Evolutionary conservation across 2,113 vertebrate species (phyloP).

Genomic region (Ailuropoda melanoleuca): DNA sequence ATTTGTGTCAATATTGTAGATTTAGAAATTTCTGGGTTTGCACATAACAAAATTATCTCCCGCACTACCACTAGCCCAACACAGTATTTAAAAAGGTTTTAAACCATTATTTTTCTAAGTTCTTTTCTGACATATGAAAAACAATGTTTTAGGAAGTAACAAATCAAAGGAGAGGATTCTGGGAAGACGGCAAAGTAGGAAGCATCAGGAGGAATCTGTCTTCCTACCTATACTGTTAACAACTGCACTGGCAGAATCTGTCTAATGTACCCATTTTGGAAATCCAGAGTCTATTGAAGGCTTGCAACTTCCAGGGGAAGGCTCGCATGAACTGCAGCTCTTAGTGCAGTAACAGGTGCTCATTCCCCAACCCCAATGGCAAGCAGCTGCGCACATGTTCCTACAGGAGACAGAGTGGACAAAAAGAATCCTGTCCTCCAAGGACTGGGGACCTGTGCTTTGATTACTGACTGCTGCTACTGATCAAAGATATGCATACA

Average conservation of each 20-base stretch:
- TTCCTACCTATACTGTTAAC: neutral
- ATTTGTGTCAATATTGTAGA: neutral
- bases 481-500: neutral
- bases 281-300: neutral
- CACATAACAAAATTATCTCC: conserved; percentile 36
- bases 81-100: neutral
- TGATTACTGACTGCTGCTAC: neutral
- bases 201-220: neutral
- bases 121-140: neutral
- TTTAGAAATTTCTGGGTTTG: neutral
- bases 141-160: neutral
- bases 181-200: neutral
- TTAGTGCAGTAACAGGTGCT: neutral
- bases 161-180: neutral
- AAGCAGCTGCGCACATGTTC: neutral
- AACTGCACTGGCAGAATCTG: neutral
- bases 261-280: neutral
- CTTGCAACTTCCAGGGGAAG: neutral
- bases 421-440: neutral
- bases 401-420: neutral
- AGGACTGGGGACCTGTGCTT: neutral
- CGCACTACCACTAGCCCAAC: neutral
- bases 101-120: neutral
- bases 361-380: neutral
- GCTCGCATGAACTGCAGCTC: neutral